Evolutionary conservation across 2,797 vertebrate species (phyloP).

Genomic region (Psittacula derbiana): DNA sequence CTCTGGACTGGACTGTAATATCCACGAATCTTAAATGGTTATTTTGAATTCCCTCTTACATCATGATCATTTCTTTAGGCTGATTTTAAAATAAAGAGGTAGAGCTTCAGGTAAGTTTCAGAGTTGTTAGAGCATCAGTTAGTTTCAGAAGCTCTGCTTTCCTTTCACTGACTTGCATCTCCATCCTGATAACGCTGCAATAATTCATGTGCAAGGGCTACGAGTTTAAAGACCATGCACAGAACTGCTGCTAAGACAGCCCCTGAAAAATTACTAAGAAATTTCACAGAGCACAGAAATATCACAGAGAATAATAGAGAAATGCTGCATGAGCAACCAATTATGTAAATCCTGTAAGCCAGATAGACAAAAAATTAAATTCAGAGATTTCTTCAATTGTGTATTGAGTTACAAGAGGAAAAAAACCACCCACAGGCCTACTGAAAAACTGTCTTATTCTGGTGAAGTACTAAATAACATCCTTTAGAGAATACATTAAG

Average conservation of each 20-base stretch:
- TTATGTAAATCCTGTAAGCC: constrained; percentile 58
- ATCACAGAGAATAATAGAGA: constrained; percentile 46
- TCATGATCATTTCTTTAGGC: not conserved
- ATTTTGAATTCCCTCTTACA: not conserved
- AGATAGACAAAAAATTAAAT: constrained; percentile 40
- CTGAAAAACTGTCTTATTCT: not conserved
- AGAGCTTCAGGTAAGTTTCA: not conserved
- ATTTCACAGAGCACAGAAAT: constrained; percentile 24
- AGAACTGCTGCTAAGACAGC: not conserved
- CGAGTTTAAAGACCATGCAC: not conserved
- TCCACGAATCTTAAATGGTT: fast-evolving
- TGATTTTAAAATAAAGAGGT: not conserved
- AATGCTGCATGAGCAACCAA: constrained; percentile 36
- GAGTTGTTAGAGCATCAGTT: not conserved
- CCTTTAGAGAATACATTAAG: not conserved
- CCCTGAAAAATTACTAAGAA: constrained; percentile 21
- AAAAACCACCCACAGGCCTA: not conserved
- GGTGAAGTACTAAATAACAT: constrained; percentile 38
- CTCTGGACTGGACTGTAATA: not conserved
- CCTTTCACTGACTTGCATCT: not conserved
- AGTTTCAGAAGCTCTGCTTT: not conserved
- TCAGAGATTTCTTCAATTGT: constrained; percentile 35
- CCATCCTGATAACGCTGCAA: not conserved
- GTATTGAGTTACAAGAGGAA: not conserved
- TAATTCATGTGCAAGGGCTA: not conserved